phyloP scores from a whole-genome alignment of 2,797 vertebrate species.

The Thripadectes ignobilis region DNA sequence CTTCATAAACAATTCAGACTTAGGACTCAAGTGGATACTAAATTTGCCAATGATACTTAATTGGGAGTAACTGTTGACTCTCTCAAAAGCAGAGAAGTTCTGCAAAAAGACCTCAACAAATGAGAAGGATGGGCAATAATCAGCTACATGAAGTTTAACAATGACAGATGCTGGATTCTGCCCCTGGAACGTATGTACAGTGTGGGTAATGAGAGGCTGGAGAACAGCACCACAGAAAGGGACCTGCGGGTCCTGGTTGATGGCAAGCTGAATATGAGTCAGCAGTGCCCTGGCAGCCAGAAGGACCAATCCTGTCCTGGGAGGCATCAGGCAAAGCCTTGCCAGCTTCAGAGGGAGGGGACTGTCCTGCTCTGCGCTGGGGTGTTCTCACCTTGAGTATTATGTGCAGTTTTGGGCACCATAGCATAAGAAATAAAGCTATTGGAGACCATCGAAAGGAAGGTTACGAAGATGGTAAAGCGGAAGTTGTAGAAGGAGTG shows the following conservation, averaged over 20 bases:
- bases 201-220: no score
- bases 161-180: background rate
- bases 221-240: background rate
- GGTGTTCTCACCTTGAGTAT: background rate
- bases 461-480: background rate
- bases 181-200: background rate
- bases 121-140: background rate
- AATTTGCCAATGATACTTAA: background rate
- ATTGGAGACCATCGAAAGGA: background rate
- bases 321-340: background rate
- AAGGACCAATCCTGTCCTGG: background rate
- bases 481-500: background rate
- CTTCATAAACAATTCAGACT: background rate
- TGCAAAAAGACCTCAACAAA: background rate
- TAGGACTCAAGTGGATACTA: background rate
- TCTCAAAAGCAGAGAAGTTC: background rate
- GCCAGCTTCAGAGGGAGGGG: background rate
- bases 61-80: background rate
- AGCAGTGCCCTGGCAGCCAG: background rate
- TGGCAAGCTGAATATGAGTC: background rate
- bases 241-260: background rate
- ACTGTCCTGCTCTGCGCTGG: background rate
- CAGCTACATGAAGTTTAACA: background rate
- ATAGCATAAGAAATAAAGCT: background rate
- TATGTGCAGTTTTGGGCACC: no score